phyloP scores from a whole-genome alignment of 2,888 invertebrate genomes.

The Belgica antarctica region DNA sequence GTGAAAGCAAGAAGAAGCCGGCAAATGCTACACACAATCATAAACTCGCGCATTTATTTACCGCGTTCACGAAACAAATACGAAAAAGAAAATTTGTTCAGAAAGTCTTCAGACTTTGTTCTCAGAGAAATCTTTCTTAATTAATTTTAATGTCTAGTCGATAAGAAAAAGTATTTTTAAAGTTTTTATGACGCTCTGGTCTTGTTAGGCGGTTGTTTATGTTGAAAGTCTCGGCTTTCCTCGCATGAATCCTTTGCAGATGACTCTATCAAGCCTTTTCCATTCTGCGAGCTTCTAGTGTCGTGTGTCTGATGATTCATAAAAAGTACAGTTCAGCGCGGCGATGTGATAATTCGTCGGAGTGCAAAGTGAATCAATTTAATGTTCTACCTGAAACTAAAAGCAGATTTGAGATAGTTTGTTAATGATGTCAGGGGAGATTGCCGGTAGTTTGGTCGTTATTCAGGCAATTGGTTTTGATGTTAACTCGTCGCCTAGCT shows the following conservation, averaged over 20 bases:
- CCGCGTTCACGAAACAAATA: constrained; percentile 17
- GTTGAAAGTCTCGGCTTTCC: neutral
- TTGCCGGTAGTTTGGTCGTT: no score
- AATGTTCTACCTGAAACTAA: no score
- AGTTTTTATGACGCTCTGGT: neutral
- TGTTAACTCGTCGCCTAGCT: no score
- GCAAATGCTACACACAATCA: neutral
- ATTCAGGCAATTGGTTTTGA: no score
- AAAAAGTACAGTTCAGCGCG: constrained; percentile 12
- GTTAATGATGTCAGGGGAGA: no score
- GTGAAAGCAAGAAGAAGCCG: constrained; percentile 6
- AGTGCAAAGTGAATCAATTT: no score
- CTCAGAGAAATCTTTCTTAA: constrained; percentile 14
- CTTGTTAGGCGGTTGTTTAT: neutral
- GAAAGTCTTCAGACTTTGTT: constrained; percentile 9
- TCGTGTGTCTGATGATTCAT: constrained; percentile 18
- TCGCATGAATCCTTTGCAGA: neutral
- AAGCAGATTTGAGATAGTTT: no score
- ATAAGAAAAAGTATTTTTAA: neutral
- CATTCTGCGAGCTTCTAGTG: no score
- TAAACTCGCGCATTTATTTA: constrained; percentile 1
- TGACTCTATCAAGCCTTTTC: neutral
- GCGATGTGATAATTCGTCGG: no score
- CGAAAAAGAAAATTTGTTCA: neutral
- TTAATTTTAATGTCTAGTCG: constrained; percentile 18